Conservation (phyloP, 2,888 invertebrate genomes). For the Sinhomidia bicolor region DNA sequence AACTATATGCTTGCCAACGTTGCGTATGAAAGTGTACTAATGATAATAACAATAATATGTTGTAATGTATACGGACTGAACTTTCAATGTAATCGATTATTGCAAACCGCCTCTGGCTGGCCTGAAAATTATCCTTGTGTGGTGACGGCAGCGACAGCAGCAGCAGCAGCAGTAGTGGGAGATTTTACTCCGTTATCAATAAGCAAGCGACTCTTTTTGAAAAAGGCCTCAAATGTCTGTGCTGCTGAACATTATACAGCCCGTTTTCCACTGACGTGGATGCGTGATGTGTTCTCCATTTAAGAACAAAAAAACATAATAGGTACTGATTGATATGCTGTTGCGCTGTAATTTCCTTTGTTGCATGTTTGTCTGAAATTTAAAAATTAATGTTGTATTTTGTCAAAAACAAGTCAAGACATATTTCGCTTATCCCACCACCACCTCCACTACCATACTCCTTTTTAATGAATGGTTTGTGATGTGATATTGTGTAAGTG, state of each 20-base stretch:
- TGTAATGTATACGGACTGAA: background rate
- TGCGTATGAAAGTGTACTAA: conserved; percentile 7
- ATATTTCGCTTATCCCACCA: too few relatives aligned
- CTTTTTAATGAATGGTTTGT: too few relatives aligned
- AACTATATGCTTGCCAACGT: conserved; percentile 2
- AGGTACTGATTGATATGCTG: too few relatives aligned
- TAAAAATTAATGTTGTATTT: too few relatives aligned
- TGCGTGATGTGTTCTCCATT: background rate
- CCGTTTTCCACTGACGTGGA: background rate
- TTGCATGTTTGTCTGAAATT: too few relatives aligned
- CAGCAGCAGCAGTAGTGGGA: background rate
- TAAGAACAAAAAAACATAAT: too few relatives aligned
- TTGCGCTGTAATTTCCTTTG: too few relatives aligned
- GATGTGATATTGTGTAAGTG: background rate
- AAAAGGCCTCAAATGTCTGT: background rate
- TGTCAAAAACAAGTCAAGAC: too few relatives aligned
- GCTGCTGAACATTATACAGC: too few relatives aligned
- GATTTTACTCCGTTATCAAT: too few relatives aligned
- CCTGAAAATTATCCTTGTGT: background rate
- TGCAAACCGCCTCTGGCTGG: conserved; percentile 1
- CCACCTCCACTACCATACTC: too few relatives aligned
- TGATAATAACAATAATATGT: background rate
- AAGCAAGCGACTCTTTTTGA: background rate
- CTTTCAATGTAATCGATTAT: background rate
- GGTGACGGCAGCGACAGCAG: too few relatives aligned